These are phyloP conservation scores for Carlito syrichta DNA, from an alignment of 2,113 vertebrate species.

Conservation along the genomic window DNA sequence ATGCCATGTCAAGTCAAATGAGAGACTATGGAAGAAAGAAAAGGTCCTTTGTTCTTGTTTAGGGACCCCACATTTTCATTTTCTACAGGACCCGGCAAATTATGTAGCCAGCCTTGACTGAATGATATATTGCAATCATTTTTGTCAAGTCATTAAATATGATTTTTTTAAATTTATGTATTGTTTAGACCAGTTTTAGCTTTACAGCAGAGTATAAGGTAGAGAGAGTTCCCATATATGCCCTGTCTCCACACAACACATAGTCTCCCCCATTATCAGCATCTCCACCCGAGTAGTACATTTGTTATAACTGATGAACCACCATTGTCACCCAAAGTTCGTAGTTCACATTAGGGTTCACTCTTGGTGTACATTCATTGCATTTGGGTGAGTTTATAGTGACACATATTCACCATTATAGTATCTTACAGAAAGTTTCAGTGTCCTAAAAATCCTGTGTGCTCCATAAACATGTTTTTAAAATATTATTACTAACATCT, in stretches of 20 bases:
- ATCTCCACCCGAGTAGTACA: no score
- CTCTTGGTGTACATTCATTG: background rate
- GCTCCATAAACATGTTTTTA: background rate
- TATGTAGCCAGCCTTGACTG: background rate
- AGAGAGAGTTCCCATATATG: background rate
- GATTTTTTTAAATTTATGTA: background rate
- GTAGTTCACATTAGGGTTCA: no score
- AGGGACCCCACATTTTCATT: background rate
- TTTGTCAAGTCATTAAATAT: conserved; percentile 25
- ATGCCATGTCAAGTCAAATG: background rate
- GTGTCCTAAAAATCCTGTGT: background rate
- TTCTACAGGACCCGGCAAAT: background rate
- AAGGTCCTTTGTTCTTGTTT: background rate
- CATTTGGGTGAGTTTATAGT: background rate
- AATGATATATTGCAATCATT: background rate
- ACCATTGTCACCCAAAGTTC: background rate
- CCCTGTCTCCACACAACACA: no score
- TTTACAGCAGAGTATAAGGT: background rate
- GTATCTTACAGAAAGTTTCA: background rate
- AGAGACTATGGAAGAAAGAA: background rate
- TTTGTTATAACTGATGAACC: background rate
- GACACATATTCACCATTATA: no score
- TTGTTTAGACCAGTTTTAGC: background rate
- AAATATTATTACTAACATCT: conserved; percentile 23
- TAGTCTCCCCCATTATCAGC: rapidly evolving